Evolutionary conservation across 2,888 invertebrate genomes (phyloP), one percentile per base, ranked within the genome.

Genomic region (Koerneria pararmatus): DNA sequence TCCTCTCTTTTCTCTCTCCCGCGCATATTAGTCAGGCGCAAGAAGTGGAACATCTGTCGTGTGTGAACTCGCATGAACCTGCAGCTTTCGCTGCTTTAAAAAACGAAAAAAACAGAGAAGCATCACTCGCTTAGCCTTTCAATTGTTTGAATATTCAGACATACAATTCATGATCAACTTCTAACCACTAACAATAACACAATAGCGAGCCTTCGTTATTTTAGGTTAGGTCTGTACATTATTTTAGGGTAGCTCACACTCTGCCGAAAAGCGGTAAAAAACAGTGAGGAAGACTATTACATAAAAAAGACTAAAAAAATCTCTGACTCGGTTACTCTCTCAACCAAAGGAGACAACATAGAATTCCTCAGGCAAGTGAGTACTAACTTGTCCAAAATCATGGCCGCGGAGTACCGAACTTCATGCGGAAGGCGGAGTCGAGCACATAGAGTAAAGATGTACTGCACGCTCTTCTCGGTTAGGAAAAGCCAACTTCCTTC

Each of bases 391-490:
- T 79, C 78, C 60, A 76, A 78, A 29, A 79, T 68, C n/a, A 70
- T 59, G 5, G 74, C 68, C 19, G 81, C 79, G 3, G 73, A 67
- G 53, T 71, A 81, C 8, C 78, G 73, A 22, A 81, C 75, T 41
- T 79, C 79, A 22, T 71, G 71, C 1, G 80, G 81, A 54, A 82
- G 67, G 3, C 78, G 68, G n/a, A 81, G 69, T 6, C 81, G 74
- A 8, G 77, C 71, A 46, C 79, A 79, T 1, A 81, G 71, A 27
- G 81, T 80, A 72, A 81, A 81, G 2, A 79, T 66, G 65, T 77
- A 80, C 65, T 82, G 69, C 11, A 79, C 71, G 15, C 64, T 63
- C 27, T 71, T 65, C 4, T 73, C 66, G n/a, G 72, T 72, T 58
- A 82, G 49, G 49, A 76, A 81, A 11, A 71, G 58, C 35, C 68